Base-by-base conservation (phyloP, 2,888 invertebrate genomes). In the Schrankia costaestrigalis region DNA sequence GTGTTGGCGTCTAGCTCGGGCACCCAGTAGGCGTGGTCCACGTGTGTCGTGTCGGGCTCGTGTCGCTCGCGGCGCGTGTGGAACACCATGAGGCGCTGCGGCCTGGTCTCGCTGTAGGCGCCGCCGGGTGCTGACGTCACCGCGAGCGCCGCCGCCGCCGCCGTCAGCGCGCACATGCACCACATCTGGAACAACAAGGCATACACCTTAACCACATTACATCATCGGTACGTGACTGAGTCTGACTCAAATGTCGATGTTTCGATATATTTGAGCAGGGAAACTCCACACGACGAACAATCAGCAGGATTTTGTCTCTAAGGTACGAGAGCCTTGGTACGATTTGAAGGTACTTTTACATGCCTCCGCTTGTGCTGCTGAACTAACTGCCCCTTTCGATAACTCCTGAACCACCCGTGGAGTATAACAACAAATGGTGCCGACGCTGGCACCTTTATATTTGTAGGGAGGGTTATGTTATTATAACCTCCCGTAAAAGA, bases 1-100 rank as follows among this genome's bases (percentile, higher is more conserved):
- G 93, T 93, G 76, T 94, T 93, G 58, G 90, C 90, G 74, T 95
- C 95, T 63, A 95, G 89, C 60, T 94, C 92, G 11, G 93, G 91
- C 55, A 93, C 78, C 94, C 94, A 94, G 72, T 92, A 92, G 43
- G 68, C 27, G 41, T 91, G 90, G 3, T 44, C 46, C 2, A 24
- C 24, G 9, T 13, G 10, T 22, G 15, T 26, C 21, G 29, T 7
- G 7, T 36, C 87, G 35, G 31, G 9, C 31, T 27, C 31, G 66
- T 78, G 75, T 49, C 89, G 89, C 41, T 90, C 90, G 67, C 94
- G 89, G 3, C 75, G 70, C 61, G 78, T 73, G 75, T 84, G 95
- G 77, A 93, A 89, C 63, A 94, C 84, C 90, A 95, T 92, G 62
- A 93, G 90, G 40, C 95, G 89, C 81, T 95, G 93, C 29, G 94